Conservation (phyloP, 2,888 invertebrate genomes). For the Erebia aethiops region DNA sequence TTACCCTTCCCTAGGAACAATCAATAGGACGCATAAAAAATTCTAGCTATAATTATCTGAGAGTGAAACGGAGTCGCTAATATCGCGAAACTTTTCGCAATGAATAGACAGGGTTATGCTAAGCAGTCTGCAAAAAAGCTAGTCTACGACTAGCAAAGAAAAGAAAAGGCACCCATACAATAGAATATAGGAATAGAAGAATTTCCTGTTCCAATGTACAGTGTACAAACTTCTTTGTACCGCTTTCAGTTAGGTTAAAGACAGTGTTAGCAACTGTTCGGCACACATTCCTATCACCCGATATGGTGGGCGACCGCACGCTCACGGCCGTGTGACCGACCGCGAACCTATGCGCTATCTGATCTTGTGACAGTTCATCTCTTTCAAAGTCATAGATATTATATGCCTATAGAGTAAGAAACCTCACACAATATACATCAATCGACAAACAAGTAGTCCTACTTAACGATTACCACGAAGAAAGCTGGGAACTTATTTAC, state of each 20-base stretch:
- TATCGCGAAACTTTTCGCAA: too few species aligned
- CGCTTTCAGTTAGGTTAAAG: slow-evolving; percentile 40
- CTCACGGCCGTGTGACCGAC: slow-evolving; percentile 64
- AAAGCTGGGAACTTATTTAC: too few species aligned
- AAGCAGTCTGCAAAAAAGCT: not conserved
- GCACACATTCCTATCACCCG: slow-evolving; percentile 73
- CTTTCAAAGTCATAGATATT: slow-evolving; percentile 24
- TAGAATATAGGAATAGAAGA: not conserved
- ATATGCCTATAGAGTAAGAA: not conserved
- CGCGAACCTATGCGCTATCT: slow-evolving; percentile 59
- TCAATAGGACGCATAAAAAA: too few species aligned
- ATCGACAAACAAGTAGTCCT: too few species aligned
- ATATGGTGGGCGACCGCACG: slow-evolving; percentile 71
- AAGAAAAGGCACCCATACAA: not conserved
- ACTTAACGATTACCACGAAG: too few species aligned
- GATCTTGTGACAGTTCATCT: slow-evolving; percentile 43
- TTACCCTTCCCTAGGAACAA: too few species aligned
- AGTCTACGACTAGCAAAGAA: not conserved
- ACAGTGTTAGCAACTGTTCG: slow-evolving; percentile 69
- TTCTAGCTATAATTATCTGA: too few species aligned
- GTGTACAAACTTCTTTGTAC: slow-evolving; percentile 21
- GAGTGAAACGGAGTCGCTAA: too few species aligned
- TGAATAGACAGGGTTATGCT: too few species aligned
- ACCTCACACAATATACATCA: not conserved
- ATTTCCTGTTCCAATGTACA: not conserved